Percentiles rank a stretch among this genome's conserved stretches.
Conservation (phyloP, 2,797 vertebrate genomes). For the Cirrhinus molitorella region DNA sequence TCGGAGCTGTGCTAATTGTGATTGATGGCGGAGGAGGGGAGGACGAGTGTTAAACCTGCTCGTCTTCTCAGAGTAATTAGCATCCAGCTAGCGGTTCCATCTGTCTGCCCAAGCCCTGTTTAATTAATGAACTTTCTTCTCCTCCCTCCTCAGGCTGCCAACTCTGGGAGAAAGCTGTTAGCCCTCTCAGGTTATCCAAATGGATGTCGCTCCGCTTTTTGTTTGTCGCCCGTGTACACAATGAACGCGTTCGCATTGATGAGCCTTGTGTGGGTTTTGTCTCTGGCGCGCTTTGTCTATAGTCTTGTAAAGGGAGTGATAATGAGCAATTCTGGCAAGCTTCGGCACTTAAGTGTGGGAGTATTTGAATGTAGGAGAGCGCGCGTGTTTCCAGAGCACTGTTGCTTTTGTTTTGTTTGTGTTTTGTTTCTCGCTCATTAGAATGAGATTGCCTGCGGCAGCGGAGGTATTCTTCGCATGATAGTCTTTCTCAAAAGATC, state of each 20-base stretch:
- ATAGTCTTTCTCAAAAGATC: slow-evolving; percentile 41
- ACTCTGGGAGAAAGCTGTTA: slow-evolving; percentile 83
- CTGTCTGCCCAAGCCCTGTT: slow-evolving; percentile 91
- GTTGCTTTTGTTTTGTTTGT: slow-evolving; percentile 61
- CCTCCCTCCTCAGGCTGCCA: slow-evolving; percentile 73
- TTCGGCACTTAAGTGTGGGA: slow-evolving; percentile 74
- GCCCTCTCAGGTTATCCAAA: slow-evolving; percentile 88
- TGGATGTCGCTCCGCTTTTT: slow-evolving; percentile 72
- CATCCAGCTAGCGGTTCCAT: slow-evolving; percentile 95
- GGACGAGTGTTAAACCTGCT: slow-evolving; percentile 84
- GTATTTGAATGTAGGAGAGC: slow-evolving; percentile 67
- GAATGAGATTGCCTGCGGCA: slow-evolving; percentile 52
- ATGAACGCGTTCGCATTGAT: slow-evolving; percentile 77
- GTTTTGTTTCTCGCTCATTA: slow-evolving; percentile 79
- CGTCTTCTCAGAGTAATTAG: slow-evolving; percentile 91
- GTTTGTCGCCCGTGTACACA: slow-evolving; percentile 57
- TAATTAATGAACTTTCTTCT: slow-evolving; percentile 98
- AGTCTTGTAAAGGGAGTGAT: slow-evolving; percentile 77
- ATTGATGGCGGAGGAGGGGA: slow-evolving; percentile 87
- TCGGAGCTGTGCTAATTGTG: slow-evolving; percentile 77
- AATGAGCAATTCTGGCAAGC: slow-evolving; percentile 80
- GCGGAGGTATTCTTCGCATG: slow-evolving; percentile 42
- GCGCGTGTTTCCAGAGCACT: slow-evolving; percentile 49
- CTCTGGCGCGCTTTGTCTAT: slow-evolving; percentile 60
- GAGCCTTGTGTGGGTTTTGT: slow-evolving; percentile 64